Evolutionary conservation across 1,140 invertebrate genomes (phyloP), one percentile per base, ranked within the genome.

Genomic region (Eumaeus atala): DNA sequence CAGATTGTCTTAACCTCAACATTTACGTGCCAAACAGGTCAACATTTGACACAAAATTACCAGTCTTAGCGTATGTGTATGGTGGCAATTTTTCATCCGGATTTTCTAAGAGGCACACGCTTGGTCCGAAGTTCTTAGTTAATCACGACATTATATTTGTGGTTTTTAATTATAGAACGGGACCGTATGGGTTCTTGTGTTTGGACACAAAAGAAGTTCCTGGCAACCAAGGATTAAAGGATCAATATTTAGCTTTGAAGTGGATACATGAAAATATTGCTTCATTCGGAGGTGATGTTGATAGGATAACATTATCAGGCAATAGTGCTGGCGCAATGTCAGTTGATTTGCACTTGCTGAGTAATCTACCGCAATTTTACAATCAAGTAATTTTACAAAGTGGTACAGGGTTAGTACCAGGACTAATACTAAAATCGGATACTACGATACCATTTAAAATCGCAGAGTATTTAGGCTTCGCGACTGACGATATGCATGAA

Each of bases 41-140:
- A 8, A 61, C 48, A 2, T 21, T 54, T 0, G 36, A 51, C 47
- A 70, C 70, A 10, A 63, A 51, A 51, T 48, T 73, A 3, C 90
- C 93, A 0, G 93, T 95, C 0, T 87, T 94, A 75, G 88, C 94
- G 3, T 94, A 88, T 78, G 90, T 95, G 18, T 91, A 93, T 70
- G 93, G 93, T 4, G 93, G 94, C 17, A 90, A 77, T 34, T 92
- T 93, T 63, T 66, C 76, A 3, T 54, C 70, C 9, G 91, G 91
- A 1, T 91, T 89, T 1, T 67, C 66, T 28, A 64, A 59, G 9
- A 65, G 58, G 48, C 51, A 72, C 9, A 34, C 84, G 0, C 88
- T 89, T 63, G 83, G 86, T 9, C 87, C 89, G 3, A 85, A 89
- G 54, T 88, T 89, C 59, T 84, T 92, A 9, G 66, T 90, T 6